Base-by-base conservation (phyloP, 2,797 vertebrate species). In the Sebastes vulpes region DNA sequence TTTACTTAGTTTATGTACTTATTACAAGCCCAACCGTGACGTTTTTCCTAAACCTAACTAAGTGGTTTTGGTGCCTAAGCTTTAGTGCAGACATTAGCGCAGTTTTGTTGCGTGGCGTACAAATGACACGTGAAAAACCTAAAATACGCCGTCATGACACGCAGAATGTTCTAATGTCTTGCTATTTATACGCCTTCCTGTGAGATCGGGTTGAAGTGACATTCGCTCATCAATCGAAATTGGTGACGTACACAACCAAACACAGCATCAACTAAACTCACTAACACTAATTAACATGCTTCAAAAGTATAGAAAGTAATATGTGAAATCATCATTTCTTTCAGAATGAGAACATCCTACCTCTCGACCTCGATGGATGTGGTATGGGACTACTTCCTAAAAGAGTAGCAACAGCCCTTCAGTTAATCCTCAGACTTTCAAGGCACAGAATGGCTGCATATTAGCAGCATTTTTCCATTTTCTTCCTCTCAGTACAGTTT, bases 21-120 rank as follows among this genome's bases (percentile, higher is more conserved):
- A 38, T 5, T 38, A 0, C 12, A 38, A 38, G 5, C 35, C 35
- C 12, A 38, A 38, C 2, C 35, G 0, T 38, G 35, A 38, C 2
- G 2, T 38, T 14, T 38, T 38, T 38, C 35, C 35, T 14, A 38
- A 38, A 38, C 35, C 35, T 38, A 38, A 38, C 12, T 38, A 38
- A 38, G 35, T 38, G 35, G 35, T 38, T 38, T 38, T 38, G 35
- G 0, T 38, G 35, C 35, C 35, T 38, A 14, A 38, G 35, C 12
- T 38, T 38, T 0, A 38, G 5, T 38, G 12, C 35, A 1, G 35
- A 38, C 12, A 0, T 14, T 38, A 42, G 0, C 0, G 3, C 14
- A 0, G 14, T 16, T 42, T 42, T 42, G 38, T 42, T 42, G 14
- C 38, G 0, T 42, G 38, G 3, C 14, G 38, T 16, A 42, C 38